These are phyloP conservation scores for Margarornis squamiger DNA, from an alignment of 2,797 vertebrate genomes.

Conservation along the genomic window DNA sequence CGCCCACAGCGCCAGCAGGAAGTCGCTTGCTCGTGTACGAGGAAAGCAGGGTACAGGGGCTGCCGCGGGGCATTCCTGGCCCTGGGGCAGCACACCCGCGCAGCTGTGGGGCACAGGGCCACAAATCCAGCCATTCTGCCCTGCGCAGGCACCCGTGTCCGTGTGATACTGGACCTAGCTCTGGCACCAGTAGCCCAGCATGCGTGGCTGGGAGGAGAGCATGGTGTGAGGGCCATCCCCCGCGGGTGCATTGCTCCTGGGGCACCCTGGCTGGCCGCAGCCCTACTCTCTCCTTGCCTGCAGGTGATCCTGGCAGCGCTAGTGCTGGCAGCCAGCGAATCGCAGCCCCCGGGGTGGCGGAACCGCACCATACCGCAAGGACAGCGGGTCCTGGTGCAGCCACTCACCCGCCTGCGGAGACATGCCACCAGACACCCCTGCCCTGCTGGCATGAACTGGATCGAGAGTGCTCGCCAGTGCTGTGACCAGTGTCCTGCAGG, in stretches of 20 bases:
- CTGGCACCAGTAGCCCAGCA: accelerated
- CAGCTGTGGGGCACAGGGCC: background rate
- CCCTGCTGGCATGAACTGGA: background rate
- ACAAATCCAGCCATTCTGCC: background rate
- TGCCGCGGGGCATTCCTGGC: background rate
- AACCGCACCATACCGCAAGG: accelerated
- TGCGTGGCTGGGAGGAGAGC: background rate
- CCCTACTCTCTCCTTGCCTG: background rate
- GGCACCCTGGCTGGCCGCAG: background rate
- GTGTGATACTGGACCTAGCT: accelerated
- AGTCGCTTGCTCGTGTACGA: background rate
- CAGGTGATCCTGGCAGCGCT: constrained; percentile 25
- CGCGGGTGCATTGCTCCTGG: accelerated
- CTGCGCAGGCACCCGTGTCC: accelerated
- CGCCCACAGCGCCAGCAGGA: background rate
- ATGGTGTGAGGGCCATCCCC: background rate
- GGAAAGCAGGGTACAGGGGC: background rate
- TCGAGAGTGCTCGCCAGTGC: accelerated
- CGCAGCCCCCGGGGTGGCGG: background rate
- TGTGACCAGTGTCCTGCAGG: constrained; percentile 64
- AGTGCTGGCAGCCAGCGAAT: background rate
- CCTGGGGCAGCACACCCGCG: background rate
- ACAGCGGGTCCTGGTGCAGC: background rate
- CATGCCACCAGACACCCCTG: accelerated
- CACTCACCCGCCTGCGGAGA: background rate